These are phyloP conservation scores for Ceriagrion tenellum DNA, from an alignment of 2,888 invertebrate species.

Conservation along the genomic window DNA sequence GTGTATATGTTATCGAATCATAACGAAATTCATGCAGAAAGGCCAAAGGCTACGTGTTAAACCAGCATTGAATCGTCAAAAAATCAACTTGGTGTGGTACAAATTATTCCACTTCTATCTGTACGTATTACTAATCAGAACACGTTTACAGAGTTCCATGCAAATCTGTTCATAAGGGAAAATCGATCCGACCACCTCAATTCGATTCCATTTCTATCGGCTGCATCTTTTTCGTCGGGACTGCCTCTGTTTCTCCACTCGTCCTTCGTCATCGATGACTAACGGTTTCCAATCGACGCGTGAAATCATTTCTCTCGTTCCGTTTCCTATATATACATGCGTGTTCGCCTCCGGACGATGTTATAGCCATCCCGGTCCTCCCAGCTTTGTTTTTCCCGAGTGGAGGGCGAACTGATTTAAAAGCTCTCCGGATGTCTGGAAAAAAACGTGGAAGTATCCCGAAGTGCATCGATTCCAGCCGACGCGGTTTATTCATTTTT, in stretches of 20 bases:
- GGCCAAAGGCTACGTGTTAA: too few species aligned
- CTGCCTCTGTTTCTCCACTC: not conserved
- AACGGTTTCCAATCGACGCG: constrained; percentile 31
- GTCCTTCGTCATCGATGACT: not conserved
- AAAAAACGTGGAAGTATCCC: not conserved
- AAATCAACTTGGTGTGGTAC: too few species aligned
- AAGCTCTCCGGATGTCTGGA: not conserved
- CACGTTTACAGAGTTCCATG: too few species aligned
- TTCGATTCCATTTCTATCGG: not conserved
- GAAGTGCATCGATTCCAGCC: not conserved
- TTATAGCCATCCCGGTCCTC: not conserved
- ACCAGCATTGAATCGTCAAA: too few species aligned
- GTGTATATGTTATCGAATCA: too few species aligned
- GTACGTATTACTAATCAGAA: too few species aligned
- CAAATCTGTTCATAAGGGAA: too few species aligned
- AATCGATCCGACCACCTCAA: too few species aligned
- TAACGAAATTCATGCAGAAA: too few species aligned
- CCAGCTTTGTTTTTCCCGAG: not conserved
- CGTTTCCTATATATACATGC: not conserved
- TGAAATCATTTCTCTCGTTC: not conserved
- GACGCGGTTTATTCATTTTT: not conserved
- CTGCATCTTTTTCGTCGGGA: not conserved
- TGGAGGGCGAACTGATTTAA: not conserved
- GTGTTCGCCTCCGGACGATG: not conserved
- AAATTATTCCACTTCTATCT: too few species aligned